Evolutionary conservation across 1,140 invertebrate genomes (phyloP), one percentile per base, ranked within the genome.

Genomic region (Yoshiicerus persimilis): DNA sequence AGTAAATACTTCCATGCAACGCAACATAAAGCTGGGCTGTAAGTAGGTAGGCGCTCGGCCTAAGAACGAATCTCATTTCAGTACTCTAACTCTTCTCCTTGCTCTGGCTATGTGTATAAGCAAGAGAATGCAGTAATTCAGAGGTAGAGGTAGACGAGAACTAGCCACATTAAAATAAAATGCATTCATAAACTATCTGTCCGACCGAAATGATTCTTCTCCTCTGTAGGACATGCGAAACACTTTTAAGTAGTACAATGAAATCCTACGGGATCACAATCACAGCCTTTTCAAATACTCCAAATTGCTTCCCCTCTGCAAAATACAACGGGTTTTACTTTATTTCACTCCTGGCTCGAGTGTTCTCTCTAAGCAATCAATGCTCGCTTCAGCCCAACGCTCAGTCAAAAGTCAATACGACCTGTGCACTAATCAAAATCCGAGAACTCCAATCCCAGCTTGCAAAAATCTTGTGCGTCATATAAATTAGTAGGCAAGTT

Each of bases 221-320:
- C 47, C n/a, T n/a, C 47, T 56, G n/a, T 56, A n/a, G 47, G 47
- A 56, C n/a, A 56, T n/a, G 27, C 4, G 20, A 77, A 34, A 38
- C 75, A 80, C 30, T 34, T 30, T 70, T 30, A 70, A 80, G 32
- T 80, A 80, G n/a, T 16, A 32, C 32, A 80, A 80, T 80, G 75
- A 80, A 80, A 80, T 36, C 30, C 75, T 80, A 80, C 75, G 75
- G 75, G 34, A 80, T 80, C 34, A 16, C 75, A 80, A 80, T 80
- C 32, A 80, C 38, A 80, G 30, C n/a, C 30, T 80, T 36, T 34
- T 34, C 20, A 80, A 80, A 80, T 38, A 13, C 75, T 38, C 75
- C 11, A 80, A 80, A 80, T 80, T 23, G 34, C 38, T 36, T 80
- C 75, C 64, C 34, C 75, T 36, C 75, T 32, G 38, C 75, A 16